These are phyloP conservation scores for Acipenser transmontanus DNA, from an alignment of 2,797 vertebrate genomes.

Conservation along the genomic window DNA sequence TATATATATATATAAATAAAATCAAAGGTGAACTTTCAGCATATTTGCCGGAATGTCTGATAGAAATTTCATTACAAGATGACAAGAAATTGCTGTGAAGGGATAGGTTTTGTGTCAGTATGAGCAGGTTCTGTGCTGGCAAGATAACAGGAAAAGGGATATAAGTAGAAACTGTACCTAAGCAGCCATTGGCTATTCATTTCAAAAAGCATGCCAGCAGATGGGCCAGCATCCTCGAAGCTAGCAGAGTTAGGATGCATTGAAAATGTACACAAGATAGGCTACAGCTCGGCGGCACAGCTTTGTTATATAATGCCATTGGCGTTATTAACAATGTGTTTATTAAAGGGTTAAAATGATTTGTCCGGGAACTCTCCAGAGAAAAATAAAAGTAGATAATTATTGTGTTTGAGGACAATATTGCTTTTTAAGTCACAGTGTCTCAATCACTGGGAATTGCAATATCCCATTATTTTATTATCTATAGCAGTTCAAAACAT, in stretches of 20 bases:
- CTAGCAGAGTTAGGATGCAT: neutral
- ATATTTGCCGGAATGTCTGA: neutral
- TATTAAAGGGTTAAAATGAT: neutral
- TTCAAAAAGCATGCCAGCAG: neutral
- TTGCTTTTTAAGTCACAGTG: neutral
- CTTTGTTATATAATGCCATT: neutral
- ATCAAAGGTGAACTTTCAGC: neutral
- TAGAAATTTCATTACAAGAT: conserved; percentile 4
- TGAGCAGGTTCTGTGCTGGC: neutral
- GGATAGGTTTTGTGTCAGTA: conserved; percentile 1
- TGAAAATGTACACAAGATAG: neutral
- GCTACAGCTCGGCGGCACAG: neutral
- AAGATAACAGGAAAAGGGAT: neutral
- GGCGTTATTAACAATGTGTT: neutral
- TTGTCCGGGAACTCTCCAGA: neutral
- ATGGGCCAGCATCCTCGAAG: neutral
- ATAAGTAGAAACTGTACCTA: neutral
- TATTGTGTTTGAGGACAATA: neutral
- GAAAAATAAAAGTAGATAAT: neutral
- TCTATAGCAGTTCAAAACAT: no score
- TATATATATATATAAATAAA: no score
- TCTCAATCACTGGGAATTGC: no score
- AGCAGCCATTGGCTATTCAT: neutral
- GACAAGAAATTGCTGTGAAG: conserved; percentile 5
- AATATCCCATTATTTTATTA: no score